These are phyloP conservation scores for Tetheella fluctuosa DNA, from an alignment of 2,888 invertebrate species.

Conservation along the genomic window DNA sequence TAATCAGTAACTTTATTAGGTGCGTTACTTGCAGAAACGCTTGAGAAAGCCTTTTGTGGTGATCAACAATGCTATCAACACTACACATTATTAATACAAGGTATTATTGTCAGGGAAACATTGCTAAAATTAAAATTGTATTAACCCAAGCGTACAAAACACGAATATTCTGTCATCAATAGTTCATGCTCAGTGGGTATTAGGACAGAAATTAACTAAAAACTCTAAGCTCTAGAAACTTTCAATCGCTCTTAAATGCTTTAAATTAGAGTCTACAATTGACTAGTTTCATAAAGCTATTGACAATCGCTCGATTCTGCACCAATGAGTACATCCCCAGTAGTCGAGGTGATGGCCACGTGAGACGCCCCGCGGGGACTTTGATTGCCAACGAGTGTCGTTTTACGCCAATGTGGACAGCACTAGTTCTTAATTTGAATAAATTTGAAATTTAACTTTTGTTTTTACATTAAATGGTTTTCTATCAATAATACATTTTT, in stretches of 20 bases:
- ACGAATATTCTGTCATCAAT: not conserved
- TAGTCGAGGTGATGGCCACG: slow-evolving; percentile 59
- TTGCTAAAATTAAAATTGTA: not conserved
- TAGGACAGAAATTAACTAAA: not conserved
- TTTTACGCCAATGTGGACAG: slow-evolving; percentile 70
- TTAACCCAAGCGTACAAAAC: not conserved
- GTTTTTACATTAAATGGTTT: too few relatives aligned
- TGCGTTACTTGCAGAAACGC: slow-evolving; percentile 75
- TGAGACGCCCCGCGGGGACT: slow-evolving; percentile 74
- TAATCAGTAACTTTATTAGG: slow-evolving; percentile 79
- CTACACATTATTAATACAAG: slow-evolving; percentile 27
- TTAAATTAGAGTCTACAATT: slow-evolving; percentile 28
- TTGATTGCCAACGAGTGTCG: slow-evolving; percentile 78
- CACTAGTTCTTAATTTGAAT: slow-evolving; percentile 58
- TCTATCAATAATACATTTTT: too few relatives aligned
- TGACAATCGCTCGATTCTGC: slow-evolving; percentile 59
- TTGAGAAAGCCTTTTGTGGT: slow-evolving; percentile 52
- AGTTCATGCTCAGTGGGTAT: not conserved
- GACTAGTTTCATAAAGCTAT: slow-evolving; percentile 25
- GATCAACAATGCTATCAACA: slow-evolving; percentile 38
- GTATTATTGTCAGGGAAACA: slow-evolving; percentile 26
- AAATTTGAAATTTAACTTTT: slow-evolving; percentile 37
- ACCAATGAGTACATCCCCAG: slow-evolving; percentile 60
- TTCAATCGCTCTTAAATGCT: slow-evolving; percentile 20
- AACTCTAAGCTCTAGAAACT: not conserved